Evolutionary conservation across 2,888 invertebrate genomes (phyloP).

Genomic region (Caenorhabditis zanzibari): DNA sequence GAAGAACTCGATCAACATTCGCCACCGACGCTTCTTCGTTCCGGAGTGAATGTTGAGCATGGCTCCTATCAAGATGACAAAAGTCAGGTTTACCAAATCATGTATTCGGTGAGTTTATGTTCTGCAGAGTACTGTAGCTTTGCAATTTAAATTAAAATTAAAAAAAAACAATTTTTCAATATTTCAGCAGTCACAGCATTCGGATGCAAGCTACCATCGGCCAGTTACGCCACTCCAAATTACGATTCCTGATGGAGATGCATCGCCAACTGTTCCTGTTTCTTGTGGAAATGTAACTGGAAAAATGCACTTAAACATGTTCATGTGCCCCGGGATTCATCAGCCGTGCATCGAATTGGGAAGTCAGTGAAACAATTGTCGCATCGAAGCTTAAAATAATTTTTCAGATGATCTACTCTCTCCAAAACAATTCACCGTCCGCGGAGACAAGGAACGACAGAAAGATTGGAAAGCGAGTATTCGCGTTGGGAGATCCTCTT

Average conservation of each 20-base stretch:
- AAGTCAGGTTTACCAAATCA: slow-evolving; percentile 35
- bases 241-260: slow-evolving; percentile 41
- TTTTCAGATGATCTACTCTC: slow-evolving; percentile 81
- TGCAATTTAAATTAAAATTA: too few relatives aligned
- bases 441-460: slow-evolving; percentile 84
- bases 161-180: too few relatives aligned
- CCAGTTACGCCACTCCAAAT: slow-evolving; percentile 49
- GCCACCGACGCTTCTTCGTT: neutral
- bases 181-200: slow-evolving; percentile 29
- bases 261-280: slow-evolving; percentile 67
- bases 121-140: too few relatives aligned
- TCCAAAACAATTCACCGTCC: slow-evolving; percentile 84
- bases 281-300: slow-evolving; percentile 74
- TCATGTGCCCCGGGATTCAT: slow-evolving; percentile 84
- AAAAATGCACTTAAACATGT: slow-evolving; percentile 78
- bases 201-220: slow-evolving; percentile 28
- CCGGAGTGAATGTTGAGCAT: neutral
- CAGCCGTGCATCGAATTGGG: slow-evolving; percentile 84
- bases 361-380: slow-evolving; percentile 53
- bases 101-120: slow-evolving; percentile 49
- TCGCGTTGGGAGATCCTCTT: slow-evolving; percentile 80
- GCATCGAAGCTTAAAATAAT: neutral
- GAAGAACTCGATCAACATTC: neutral
- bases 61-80: slow-evolving; percentile 17
- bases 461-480: slow-evolving; percentile 85